Evolutionary conservation across 2,797 vertebrate species (phyloP), one percentile per base, ranked within the genome.

Genomic region (Syngnathus acus): DNA sequence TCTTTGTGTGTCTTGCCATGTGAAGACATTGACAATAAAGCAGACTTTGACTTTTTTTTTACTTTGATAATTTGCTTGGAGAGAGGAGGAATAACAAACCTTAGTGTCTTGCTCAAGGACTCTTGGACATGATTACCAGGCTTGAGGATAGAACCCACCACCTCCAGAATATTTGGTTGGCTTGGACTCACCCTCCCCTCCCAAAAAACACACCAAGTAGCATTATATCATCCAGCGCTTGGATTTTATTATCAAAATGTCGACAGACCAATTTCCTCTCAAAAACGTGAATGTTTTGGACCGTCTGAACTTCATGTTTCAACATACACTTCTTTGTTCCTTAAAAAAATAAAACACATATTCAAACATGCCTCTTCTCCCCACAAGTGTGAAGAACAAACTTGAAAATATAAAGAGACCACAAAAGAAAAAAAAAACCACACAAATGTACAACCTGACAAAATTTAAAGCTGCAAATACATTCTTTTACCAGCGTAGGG

Each of bases 401-500:
- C 17, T 37, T 42, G 11, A 62, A 45, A 43, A 62, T n/a, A 53
- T n/a, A 40, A 65, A 21, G 39, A 59, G 57, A 59, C 37, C 17
- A 59, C 2, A 38, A 38, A 13, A 55, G 2, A 13, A 16, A 16
- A 50, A 50, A 50, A 6, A n/a, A 13, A 38, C 17, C 17, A 54
- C 5, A 54, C 23, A 53, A 65, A 65, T 32, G 19, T 51, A 19
- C 50, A 37, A 10, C 32, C 10, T 9, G 19, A 53, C 5, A 14
- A 39, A 53, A 64, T 54, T 64, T 51, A 38, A 47, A 51, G 63
- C 21, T 48, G 23, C 19, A 9, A 51, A 53, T 65, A 64, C 62
- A 64, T 64, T 64, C 62, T 64, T 50, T 51, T 89, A 89, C 88
- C 86, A 75, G 72, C 82, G 43, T 71, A 54, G 61, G 72, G 74